Evolutionary conservation across 2,888 invertebrate genomes (phyloP).

Genomic region (Mantis religiosa): DNA sequence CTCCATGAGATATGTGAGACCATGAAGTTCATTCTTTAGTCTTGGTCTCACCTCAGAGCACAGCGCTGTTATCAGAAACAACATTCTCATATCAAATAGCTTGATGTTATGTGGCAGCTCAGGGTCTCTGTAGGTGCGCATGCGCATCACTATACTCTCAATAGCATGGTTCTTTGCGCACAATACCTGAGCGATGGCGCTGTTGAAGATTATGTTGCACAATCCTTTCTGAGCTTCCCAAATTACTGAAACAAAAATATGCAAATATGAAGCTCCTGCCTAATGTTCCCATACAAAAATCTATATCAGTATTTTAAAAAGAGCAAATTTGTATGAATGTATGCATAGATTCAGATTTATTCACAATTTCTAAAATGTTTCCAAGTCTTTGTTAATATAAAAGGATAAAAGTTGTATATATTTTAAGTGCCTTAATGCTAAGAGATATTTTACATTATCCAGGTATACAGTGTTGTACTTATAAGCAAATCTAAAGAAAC

Average conservation of each 20-base stretch:
- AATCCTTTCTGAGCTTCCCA: constrained; percentile 83
- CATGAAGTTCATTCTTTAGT: constrained; percentile 64
- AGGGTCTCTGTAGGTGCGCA: constrained; percentile 63
- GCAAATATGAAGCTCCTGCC: too few species aligned
- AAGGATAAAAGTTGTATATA: too few species aligned
- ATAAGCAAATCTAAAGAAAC: too few species aligned
- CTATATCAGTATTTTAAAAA: too few species aligned
- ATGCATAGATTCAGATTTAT: too few species aligned
- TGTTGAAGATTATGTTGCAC: constrained; percentile 84
- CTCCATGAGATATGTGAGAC: constrained; percentile 63
- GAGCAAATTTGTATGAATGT: too few species aligned
- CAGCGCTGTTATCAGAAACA: constrained; percentile 85
- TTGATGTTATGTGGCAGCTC: constrained; percentile 66
- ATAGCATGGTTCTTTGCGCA: constrained; percentile 61
- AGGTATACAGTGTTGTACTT: too few species aligned
- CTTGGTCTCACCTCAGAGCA: constrained; percentile 63
- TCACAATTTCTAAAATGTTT: too few species aligned
- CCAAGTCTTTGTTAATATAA: too few species aligned
- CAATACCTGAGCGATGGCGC: constrained; percentile 55
- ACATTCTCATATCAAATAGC: constrained; percentile 80
- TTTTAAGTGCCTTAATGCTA: too few species aligned
- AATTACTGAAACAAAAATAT: constrained; percentile 45
- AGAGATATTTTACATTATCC: too few species aligned
- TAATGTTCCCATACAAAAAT: too few species aligned
- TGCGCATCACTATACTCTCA: constrained; percentile 67